A percentile compares a stretch with the other conserved stretches of the same genome.
phyloP scores from a whole-genome alignment of 1,140 invertebrate genomes.

The Drosophila carrolli region DNA sequence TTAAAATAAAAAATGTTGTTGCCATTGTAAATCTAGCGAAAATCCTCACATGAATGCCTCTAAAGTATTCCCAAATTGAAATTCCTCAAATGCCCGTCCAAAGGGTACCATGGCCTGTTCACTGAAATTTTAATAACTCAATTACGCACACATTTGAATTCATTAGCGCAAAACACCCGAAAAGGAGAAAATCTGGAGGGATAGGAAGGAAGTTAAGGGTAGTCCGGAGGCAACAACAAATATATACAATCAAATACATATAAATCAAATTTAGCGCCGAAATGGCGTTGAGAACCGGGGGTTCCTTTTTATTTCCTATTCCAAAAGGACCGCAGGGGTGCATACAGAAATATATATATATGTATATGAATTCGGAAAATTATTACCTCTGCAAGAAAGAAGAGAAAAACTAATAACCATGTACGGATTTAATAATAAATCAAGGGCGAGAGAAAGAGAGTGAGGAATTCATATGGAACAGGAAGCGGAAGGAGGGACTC shows the following conservation, averaged over 20 bases:
- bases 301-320: slow-evolving; percentile 24
- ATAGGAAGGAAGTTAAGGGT: slow-evolving; percentile 29
- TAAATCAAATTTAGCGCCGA: slow-evolving; percentile 80
- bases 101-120: slow-evolving; percentile 36
- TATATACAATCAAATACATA: slow-evolving; percentile 77
- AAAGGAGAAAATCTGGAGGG: slow-evolving; percentile 36
- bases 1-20: slow-evolving; percentile 45
- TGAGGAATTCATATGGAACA: not conserved
- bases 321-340: slow-evolving; percentile 63
- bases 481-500: slow-evolving; percentile 17
- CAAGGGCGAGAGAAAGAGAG: slow-evolving; percentile 39
- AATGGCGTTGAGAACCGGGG: slow-evolving; percentile 64
- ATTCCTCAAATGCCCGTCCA: slow-evolving; percentile 29
- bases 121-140: slow-evolving; percentile 82
- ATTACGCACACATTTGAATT: slow-evolving; percentile 83
- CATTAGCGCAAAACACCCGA: slow-evolving; percentile 69
- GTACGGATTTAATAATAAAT: slow-evolving; percentile 81
- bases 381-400: slow-evolving; percentile 62
- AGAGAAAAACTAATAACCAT: slow-evolving; percentile 79
- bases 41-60: slow-evolving; percentile 64
- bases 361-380: slow-evolving; percentile 47
- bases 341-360: slow-evolving; percentile 27
- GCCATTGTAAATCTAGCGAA: slow-evolving; percentile 32
- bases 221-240: slow-evolving; percentile 54
- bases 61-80: slow-evolving; percentile 59